These are phyloP conservation scores for Lamproptera curius DNA, from an alignment of 2,888 invertebrate genomes.

Conservation along the genomic window DNA sequence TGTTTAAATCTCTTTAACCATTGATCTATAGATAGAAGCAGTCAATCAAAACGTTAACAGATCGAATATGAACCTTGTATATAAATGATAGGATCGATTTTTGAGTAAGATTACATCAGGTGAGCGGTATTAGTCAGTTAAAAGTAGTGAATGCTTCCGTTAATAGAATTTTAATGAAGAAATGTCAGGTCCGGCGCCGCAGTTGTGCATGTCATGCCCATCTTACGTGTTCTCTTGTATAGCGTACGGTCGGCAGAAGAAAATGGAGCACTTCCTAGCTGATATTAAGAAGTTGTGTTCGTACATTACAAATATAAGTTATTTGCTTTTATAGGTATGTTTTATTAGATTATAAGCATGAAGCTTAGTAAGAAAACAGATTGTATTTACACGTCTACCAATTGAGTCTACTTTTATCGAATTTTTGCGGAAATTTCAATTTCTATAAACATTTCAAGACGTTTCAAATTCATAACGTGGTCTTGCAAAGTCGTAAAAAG, in stretches of 20 bases:
- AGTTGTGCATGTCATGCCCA: conserved; percentile 74
- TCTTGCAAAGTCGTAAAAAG: too few relatives aligned
- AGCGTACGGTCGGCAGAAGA: conserved; percentile 32
- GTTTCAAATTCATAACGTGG: too few relatives aligned
- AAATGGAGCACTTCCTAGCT: conserved; percentile 7
- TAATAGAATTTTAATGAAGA: conserved; percentile 79
- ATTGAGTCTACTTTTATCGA: too few relatives aligned
- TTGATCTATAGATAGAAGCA: neutral
- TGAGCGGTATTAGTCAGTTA: conserved; percentile 23
- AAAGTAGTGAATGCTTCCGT: conserved; percentile 70
- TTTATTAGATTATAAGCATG: too few relatives aligned
- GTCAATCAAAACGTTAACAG: neutral
- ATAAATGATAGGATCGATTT: conserved; percentile 25
- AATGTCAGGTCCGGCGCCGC: conserved; percentile 62
- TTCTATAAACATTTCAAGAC: too few relatives aligned
- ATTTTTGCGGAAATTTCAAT: too few relatives aligned
- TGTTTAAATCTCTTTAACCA: neutral
- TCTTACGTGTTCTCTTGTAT: conserved; percentile 65
- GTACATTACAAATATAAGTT: too few relatives aligned
- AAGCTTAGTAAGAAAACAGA: too few relatives aligned
- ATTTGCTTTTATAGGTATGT: too few relatives aligned
- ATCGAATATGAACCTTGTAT: neutral
- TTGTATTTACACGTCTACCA: too few relatives aligned
- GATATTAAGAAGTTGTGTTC: too few relatives aligned
- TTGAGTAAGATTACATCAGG: conserved; percentile 18